Conservation (phyloP, 2,113 vertebrate species). For the Bettongia penicillata region DNA sequence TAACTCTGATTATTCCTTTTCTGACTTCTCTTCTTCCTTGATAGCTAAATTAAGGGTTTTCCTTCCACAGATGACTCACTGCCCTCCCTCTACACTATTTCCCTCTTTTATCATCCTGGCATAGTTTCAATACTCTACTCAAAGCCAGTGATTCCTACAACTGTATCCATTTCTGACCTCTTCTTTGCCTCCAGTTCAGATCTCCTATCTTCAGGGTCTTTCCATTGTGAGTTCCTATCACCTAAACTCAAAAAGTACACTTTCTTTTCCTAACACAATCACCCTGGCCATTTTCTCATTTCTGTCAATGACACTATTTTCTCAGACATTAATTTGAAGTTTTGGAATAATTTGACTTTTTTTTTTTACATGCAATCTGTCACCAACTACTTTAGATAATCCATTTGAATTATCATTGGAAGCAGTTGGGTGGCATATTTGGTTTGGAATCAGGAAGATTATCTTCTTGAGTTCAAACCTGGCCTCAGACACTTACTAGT, state of each 20-base stretch:
- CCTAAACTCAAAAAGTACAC: background rate
- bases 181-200: background rate
- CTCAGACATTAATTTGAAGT: background rate
- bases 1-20: no score
- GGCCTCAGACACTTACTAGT: no score
- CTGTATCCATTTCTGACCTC: background rate
- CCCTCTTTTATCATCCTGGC: background rate
- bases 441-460: no score
- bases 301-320: background rate
- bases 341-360: background rate
- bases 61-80: background rate
- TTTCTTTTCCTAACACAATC: background rate
- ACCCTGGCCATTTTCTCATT: background rate
- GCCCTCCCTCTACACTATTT: background rate
- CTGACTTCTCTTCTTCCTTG: background rate
- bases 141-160: background rate
- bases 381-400: no score
- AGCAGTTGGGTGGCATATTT: no score
- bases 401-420: no score
- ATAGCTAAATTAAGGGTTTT: no score
- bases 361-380: no score
- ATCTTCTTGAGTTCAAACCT: no score
- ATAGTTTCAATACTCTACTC: background rate
- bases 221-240: background rate
- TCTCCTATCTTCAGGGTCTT: background rate